Conservation (phyloP, 92 coral and sea anemone species). For the Isaurus tuberculatus region DNA sequence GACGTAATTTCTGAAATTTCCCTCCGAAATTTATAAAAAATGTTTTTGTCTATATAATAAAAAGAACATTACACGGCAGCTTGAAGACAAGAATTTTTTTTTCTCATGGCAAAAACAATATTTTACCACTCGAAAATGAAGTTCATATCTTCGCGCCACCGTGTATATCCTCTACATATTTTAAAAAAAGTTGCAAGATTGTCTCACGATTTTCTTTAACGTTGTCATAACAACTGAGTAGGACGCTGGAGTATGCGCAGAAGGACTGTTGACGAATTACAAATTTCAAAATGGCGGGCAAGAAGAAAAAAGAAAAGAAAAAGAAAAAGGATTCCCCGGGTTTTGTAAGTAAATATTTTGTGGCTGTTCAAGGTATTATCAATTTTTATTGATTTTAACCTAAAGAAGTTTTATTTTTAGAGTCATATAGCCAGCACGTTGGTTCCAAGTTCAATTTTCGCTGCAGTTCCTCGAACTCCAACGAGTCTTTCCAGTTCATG, state of each 20-base stretch:
- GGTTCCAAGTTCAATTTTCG: slow-evolving; percentile 93
- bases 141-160: no score
- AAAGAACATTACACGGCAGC: no score
- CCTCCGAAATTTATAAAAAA: no score
- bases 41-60: no score
- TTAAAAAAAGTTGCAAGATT: no score
- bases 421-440: slow-evolving; percentile 88
- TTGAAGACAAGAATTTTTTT: no score
- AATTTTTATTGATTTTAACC: background rate
- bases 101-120: no score
- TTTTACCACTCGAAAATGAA: no score
- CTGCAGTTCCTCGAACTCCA: slow-evolving; percentile 94
- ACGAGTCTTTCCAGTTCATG: slow-evolving; percentile 80
- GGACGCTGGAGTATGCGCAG: slow-evolving; percentile 85
- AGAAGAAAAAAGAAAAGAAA: slow-evolving; percentile 74
- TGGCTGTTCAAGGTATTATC: no score
- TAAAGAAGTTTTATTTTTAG: slow-evolving; percentile 46
- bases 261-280: slow-evolving; percentile 43
- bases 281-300: slow-evolving; percentile 93
- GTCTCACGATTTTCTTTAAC: background rate
- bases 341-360: slow-evolving; percentile 61
- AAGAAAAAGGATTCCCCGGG: slow-evolving; percentile 62
- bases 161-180: no score
- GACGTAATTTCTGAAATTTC: no score
- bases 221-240: slow-evolving; percentile 22